Percentiles rank a stretch among this genome's conserved stretches.
These are phyloP conservation scores for Tolypeutes matacus DNA, from an alignment of 2,797 vertebrate species.

Conservation along the genomic window DNA sequence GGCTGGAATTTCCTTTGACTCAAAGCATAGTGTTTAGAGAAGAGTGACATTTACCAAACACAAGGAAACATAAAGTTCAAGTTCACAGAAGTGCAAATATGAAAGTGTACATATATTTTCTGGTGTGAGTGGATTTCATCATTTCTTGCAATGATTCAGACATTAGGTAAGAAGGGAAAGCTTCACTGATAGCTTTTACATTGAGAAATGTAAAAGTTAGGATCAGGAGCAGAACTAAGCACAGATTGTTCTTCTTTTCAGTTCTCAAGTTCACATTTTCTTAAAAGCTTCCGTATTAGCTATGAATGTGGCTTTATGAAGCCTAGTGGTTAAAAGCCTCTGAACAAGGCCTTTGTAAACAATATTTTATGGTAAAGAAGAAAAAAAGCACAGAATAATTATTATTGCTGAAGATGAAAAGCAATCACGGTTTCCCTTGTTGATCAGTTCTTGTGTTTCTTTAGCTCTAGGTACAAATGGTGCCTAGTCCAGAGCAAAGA, in stretches of 20 bases:
- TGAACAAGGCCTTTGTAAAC: background rate
- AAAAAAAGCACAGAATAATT: background rate
- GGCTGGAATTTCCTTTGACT: background rate
- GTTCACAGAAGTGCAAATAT: background rate
- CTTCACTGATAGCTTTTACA: background rate
- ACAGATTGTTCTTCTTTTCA: background rate
- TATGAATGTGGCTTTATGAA: background rate
- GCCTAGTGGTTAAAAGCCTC: background rate
- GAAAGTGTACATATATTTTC: background rate
- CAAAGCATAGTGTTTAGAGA: background rate
- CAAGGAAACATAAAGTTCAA: constrained; percentile 18
- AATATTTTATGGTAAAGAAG: too few species aligned
- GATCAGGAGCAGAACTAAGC: background rate
- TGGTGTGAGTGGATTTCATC: constrained; percentile 22
- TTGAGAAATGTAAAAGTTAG: background rate
- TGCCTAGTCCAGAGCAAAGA: background rate
- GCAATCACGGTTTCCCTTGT: background rate
- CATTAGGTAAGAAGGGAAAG: background rate
- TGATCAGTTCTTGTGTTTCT: background rate
- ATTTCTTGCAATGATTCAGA: background rate
- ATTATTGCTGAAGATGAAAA: background rate
- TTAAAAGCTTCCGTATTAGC: constrained; percentile 3
- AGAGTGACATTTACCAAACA: background rate
- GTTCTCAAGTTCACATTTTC: background rate
- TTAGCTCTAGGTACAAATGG: background rate